phyloP scores from a whole-genome alignment of 2,888 invertebrate genomes.

The Acleris cristana region DNA sequence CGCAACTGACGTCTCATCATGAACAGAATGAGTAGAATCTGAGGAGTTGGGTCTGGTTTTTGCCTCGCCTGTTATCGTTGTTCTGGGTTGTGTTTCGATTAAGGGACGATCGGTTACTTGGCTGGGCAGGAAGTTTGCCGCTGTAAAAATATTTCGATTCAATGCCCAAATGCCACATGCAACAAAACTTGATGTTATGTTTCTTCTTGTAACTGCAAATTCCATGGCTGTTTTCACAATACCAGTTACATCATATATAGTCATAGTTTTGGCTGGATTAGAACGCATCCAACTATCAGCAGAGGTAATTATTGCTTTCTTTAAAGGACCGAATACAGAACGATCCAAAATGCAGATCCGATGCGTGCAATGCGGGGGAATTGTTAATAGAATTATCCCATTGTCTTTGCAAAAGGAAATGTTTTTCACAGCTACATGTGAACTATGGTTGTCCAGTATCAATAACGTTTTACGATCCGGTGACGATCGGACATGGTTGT shows the following conservation, averaged over 20 bases:
- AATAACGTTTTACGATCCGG: constrained; percentile 21
- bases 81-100: neutral
- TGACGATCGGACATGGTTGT: constrained; percentile 25
- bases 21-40: neutral
- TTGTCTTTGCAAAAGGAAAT: constrained; percentile 49
- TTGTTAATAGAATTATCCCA: constrained; percentile 45
- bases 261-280: constrained; percentile 45
- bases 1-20: too few species aligned
- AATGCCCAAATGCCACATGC: constrained; percentile 15
- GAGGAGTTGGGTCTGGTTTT: neutral
- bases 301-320: constrained; percentile 48
- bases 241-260: constrained; percentile 44
- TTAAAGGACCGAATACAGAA: constrained; percentile 52
- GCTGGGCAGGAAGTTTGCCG: neutral
- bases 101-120: neutral
- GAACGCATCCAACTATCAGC: constrained; percentile 53
- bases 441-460: constrained; percentile 37
- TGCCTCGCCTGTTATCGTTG: neutral
- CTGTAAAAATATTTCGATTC: neutral
- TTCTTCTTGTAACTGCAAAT: constrained; percentile 14
- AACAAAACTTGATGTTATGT: constrained; percentile 9
- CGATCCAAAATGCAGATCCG: constrained; percentile 55
- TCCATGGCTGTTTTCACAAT: constrained; percentile 13
- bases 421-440: constrained; percentile 38
- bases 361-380: constrained; percentile 56